Evolutionary conservation across 2,113 vertebrate genomes (phyloP).

Genomic region (Meles meles): DNA sequence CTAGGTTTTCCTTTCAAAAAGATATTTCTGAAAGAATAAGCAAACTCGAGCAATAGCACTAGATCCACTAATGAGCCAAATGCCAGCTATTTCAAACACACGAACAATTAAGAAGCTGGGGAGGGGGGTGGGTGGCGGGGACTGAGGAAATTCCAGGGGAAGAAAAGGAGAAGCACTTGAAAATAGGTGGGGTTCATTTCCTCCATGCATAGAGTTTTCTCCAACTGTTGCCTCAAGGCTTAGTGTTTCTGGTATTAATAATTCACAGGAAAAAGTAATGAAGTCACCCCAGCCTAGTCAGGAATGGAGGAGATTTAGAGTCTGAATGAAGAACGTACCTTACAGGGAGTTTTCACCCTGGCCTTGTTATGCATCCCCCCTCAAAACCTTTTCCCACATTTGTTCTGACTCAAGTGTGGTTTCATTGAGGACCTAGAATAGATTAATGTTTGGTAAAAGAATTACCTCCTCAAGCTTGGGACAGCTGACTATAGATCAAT

Average conservation of each 20-base stretch:
- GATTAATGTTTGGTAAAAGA: slow-evolving; percentile 57
- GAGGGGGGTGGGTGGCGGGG: background rate
- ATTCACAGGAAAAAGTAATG: slow-evolving; percentile 63
- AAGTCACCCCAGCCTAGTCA: slow-evolving; percentile 7
- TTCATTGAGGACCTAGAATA: slow-evolving; percentile 1
- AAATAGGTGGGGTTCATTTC: slow-evolving; percentile 60
- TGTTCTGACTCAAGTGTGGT: background rate
- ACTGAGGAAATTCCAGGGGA: slow-evolving; percentile 61
- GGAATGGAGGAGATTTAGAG: slow-evolving; percentile 19
- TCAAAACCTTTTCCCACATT: background rate
- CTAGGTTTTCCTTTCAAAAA: slow-evolving; percentile 1
- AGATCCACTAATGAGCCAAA: background rate
- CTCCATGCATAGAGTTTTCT: slow-evolving; percentile 17
- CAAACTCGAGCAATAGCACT: background rate
- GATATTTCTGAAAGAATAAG: slow-evolving; percentile 40
- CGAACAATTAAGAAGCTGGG: background rate
- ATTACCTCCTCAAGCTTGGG: slow-evolving; percentile 37
- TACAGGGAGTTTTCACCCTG: background rate
- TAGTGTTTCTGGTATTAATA: slow-evolving; percentile 56
- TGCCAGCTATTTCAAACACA: slow-evolving; percentile 29
- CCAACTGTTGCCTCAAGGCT: background rate
- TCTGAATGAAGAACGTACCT: background rate
- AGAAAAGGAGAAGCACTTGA: slow-evolving; percentile 55
- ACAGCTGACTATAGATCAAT: slow-evolving; percentile 28
- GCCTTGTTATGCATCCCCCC: background rate